Percentiles rank a stretch among this genome's conserved stretches.
Evolutionary conservation across 1,140 invertebrate species (phyloP).

Genomic region (Papilio helenus): DNA sequence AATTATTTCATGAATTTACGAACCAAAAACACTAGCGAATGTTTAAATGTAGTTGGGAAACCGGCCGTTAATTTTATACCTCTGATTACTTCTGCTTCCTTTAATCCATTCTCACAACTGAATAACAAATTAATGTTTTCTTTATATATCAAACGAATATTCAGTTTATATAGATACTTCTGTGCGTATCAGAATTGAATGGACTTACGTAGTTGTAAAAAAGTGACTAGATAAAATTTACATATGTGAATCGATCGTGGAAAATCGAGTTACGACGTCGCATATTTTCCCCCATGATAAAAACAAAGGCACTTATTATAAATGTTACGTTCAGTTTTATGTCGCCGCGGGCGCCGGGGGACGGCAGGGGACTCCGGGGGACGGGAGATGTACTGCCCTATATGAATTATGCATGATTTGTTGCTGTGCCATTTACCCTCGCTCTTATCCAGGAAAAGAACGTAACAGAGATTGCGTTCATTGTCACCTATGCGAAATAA

Average conservation of each 20-base stretch:
- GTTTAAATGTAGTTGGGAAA: no score
- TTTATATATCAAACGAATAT: no score
- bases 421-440: conserved; percentile 33
- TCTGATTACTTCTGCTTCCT: no score
- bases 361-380: background rate
- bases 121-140: no score
- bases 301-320: conserved; percentile 38
- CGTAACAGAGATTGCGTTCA: conserved; percentile 26
- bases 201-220: background rate
- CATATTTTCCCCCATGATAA: conserved; percentile 33
- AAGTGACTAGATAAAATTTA: background rate
- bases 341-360: conserved; percentile 27
- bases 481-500: conserved; percentile 27
- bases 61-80: no score
- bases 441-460: conserved; percentile 28
- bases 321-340: conserved; percentile 37
- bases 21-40: no score
- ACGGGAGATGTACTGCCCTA: conserved; percentile 25
- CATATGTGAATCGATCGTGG: background rate
- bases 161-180: no score
- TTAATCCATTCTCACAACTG: no score
- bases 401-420: conserved; percentile 34
- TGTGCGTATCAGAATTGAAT: no score
- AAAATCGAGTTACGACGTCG: conserved; percentile 26
- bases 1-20: no score